Conservation (phyloP, 1,140 invertebrate genomes). For the Rhyacophila brunnea region DNA sequence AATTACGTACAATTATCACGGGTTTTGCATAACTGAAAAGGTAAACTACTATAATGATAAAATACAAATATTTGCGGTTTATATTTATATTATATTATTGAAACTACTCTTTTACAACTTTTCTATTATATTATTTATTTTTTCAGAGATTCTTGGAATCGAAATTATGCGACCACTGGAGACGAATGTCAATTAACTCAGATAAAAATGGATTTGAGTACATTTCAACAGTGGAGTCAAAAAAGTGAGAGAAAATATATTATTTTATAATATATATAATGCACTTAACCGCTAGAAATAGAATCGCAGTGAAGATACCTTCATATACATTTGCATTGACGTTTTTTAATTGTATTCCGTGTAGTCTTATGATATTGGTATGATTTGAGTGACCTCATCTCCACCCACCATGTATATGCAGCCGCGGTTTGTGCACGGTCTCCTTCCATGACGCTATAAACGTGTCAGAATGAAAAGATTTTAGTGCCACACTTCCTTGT, state of each 20-base stretch:
- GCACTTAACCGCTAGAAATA: not conserved
- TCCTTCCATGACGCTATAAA: too few relatives aligned
- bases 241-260: constrained; percentile 3
- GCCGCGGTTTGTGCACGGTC: too few relatives aligned
- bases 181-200: constrained; percentile 5
- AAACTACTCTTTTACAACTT: not conserved
- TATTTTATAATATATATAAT: not conserved
- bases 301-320: too few relatives aligned
- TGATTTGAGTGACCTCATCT: too few relatives aligned
- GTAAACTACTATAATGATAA: constrained; percentile 38
- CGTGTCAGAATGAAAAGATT: too few relatives aligned
- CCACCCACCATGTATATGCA: too few relatives aligned
- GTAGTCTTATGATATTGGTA: too few relatives aligned
- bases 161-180: constrained; percentile 7
- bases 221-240: constrained; percentile 20
- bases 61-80: constrained; percentile 1
- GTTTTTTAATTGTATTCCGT: too few relatives aligned
- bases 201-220: not conserved
- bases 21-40: constrained; percentile 67
- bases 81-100: not conserved
- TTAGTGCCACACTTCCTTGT: too few relatives aligned
- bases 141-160: constrained; percentile 7
- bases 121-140: not conserved
- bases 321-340: too few relatives aligned
- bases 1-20: constrained; percentile 76